These are phyloP conservation scores for Electrophaes corylata DNA, from an alignment of 2,888 invertebrate species.

Conservation along the genomic window DNA sequence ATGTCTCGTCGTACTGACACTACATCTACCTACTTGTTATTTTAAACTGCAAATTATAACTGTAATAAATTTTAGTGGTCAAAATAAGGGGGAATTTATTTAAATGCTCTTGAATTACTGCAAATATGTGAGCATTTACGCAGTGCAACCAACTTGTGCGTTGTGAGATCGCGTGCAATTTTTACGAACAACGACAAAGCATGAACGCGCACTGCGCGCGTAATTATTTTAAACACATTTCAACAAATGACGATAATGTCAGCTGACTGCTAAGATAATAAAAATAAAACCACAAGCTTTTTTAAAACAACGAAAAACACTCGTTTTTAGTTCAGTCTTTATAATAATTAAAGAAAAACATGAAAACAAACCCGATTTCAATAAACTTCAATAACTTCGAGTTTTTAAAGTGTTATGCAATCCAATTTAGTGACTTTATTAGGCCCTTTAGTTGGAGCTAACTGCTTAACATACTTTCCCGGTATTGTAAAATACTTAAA, in stretches of 20 bases:
- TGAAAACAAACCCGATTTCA: background rate
- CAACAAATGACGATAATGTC: slow-evolving; percentile 83
- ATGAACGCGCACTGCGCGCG: slow-evolving; percentile 72
- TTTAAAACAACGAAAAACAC: slow-evolving; percentile 56
- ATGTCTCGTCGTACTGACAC: background rate
- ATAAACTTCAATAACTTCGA: background rate
- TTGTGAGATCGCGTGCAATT: slow-evolving; percentile 76
- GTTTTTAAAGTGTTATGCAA: too few relatives aligned
- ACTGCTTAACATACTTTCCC: slow-evolving; percentile 1
- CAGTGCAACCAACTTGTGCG: slow-evolving; percentile 63
- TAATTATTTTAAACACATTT: slow-evolving; percentile 84
- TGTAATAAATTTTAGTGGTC: slow-evolving; percentile 49
- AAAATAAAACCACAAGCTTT: slow-evolving; percentile 58
- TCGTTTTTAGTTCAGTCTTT: slow-evolving; percentile 24
- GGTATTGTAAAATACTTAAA: slow-evolving; percentile 8
- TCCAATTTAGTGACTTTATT: too few relatives aligned
- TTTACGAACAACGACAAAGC: slow-evolving; percentile 68
- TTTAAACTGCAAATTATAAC: slow-evolving; percentile 51
- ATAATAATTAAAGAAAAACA: background rate
- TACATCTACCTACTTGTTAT: background rate
- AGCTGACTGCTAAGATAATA: slow-evolving; percentile 71
- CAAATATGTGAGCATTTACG: slow-evolving; percentile 82
- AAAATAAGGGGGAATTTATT: slow-evolving; percentile 55
- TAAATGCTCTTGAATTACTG: slow-evolving; percentile 68
- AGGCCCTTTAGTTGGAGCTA: background rate